Evolutionary conservation across 2,113 vertebrate genomes (phyloP), one percentile per base, ranked within the genome.

Genomic region (Channa maculata): DNA sequence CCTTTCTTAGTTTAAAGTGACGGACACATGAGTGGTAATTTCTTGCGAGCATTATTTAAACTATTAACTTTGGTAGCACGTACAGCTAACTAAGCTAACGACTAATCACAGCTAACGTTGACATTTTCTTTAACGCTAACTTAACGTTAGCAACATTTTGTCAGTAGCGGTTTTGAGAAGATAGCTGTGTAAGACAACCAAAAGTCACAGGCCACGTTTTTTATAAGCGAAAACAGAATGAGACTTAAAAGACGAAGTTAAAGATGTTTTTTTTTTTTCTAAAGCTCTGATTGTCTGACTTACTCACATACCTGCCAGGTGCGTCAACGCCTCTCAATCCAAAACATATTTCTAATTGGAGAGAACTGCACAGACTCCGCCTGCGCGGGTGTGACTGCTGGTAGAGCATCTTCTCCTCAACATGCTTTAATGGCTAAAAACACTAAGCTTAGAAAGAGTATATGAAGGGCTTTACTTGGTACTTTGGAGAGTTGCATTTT

Each of bases 61-160:
- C 13, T 3, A 6, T 39, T 66, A 67, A 67, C 68, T 57, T 24
- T 77, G 11, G 34, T 65, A 51, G 75, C 72, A 51, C 44, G 71
- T 15, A 11, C 10, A 33, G 70, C 73, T 76, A 84, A 67, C 63
- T 8, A 36, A 71, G 83, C 84, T 86, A 63, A 86, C 80, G 45
- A 65, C 80, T 71, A 75, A 54, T 4, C 13, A 15, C 39, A n/a
- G 70, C 63, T 73, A 79, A 59, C 65, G 37, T 36, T 5, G 50
- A 67, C 37, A 0, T 13, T 49, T 66, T 49, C 10, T 5, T 39
- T 1, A 24, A 24, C 24, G 24, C 24, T 24, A 24, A 24, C 24
- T 24, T 24, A 24, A 24, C 24, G 24, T 24, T 24, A 24, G 24
- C 24, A 2, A 13, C 14, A 5, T 54, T 36, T 9, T 44, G 24